phyloP scores from a whole-genome alignment of 2,113 vertebrate genomes.

The Oryzias curvinotus region DNA sequence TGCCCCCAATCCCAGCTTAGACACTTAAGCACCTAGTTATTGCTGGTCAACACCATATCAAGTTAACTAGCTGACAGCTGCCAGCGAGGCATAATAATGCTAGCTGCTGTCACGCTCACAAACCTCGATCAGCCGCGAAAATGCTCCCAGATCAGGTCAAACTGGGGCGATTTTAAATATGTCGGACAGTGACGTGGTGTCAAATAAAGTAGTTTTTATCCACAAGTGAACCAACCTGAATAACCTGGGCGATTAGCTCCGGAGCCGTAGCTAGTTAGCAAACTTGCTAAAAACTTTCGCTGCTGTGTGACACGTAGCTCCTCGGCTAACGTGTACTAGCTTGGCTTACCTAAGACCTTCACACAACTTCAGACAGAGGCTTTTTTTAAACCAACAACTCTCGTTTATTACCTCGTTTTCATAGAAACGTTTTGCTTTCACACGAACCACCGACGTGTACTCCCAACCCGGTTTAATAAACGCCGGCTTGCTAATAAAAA shows the following conservation, averaged over 20 bases:
- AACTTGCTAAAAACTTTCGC: conserved; percentile 76
- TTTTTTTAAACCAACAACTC: neutral
- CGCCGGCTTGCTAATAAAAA: neutral
- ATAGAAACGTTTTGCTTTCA: too few relatives aligned
- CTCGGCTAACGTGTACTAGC: conserved; percentile 50
- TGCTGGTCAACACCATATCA: conserved; percentile 39
- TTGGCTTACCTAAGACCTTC: conserved; percentile 35
- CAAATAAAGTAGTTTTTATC: neutral
- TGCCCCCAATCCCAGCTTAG: conserved; percentile 63
- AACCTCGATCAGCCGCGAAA: conserved; percentile 18
- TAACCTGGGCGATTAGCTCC: neutral
- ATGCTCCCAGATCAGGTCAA: neutral
- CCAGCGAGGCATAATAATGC: conserved; percentile 13
- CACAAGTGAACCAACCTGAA: neutral
- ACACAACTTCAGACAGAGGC: conserved; percentile 45
- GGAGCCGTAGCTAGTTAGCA: conserved; percentile 54
- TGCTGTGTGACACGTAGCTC: conserved; percentile 80
- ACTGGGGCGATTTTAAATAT: neutral
- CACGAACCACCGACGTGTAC: too few relatives aligned
- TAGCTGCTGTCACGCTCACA: conserved; percentile 33
- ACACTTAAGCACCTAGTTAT: conserved; percentile 38
- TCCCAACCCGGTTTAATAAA: too few relatives aligned
- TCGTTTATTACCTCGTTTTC: too few relatives aligned
- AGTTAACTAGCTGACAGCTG: conserved; percentile 53
- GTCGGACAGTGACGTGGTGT: too few relatives aligned